Conservation (phyloP, 53 echinoderm and acorn worm species). For the Holothuria leucospilota region DNA sequence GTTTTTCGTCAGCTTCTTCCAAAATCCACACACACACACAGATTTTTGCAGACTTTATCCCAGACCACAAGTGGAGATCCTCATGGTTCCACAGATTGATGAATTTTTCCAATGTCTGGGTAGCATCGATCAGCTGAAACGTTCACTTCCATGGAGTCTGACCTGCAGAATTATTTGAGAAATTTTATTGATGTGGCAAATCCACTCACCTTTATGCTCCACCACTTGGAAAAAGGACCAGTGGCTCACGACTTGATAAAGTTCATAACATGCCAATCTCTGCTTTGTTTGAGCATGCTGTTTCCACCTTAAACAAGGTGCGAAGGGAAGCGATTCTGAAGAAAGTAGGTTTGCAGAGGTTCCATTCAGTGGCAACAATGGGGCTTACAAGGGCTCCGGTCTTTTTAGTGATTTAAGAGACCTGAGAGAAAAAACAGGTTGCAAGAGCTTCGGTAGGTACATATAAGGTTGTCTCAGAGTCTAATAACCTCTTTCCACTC, state of each 20-base stretch:
- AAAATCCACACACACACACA: neutral
- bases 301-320: constrained; percentile 7
- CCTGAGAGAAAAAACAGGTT: constrained; percentile 25
- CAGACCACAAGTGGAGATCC: constrained; percentile 32
- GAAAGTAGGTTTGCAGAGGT: neutral
- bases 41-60: constrained; percentile 10
- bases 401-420: constrained; percentile 12
- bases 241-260: constrained; percentile 1
- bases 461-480: constrained; percentile 1
- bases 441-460: constrained; percentile 11
- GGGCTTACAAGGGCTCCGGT: neutral
- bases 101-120: constrained; percentile 8
- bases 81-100: constrained; percentile 24
- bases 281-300: constrained; percentile 6
- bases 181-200: constrained; percentile 19
- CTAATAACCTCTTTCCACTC: constrained; percentile 1
- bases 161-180: neutral
- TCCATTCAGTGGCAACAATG: neutral
- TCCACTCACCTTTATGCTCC: constrained; percentile 10
- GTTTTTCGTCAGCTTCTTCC: neutral
- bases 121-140: neutral
- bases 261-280: constrained; percentile 11
- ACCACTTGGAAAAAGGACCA: constrained; percentile 21
- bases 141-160: neutral
- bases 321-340: neutral